phyloP scores from a whole-genome alignment of 2,797 vertebrate genomes.

The Kryptopterus vitreolus region DNA sequence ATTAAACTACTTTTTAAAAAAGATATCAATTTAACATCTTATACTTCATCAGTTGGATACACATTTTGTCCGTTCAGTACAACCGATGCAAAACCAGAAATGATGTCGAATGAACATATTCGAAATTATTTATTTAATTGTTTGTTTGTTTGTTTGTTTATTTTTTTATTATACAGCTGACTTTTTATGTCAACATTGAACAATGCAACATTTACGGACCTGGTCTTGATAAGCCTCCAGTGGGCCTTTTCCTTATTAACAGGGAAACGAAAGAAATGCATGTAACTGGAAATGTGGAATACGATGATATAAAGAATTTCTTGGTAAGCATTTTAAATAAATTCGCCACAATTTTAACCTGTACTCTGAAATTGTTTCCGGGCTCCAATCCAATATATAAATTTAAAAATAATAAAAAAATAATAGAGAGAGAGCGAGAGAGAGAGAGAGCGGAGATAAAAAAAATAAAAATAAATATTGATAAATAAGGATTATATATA shows the following conservation, averaged over 20 bases:
- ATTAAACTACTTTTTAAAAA: too few species aligned
- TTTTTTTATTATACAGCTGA: constrained; percentile 19
- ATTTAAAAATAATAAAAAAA: too few species aligned
- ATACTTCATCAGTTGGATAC: background rate
- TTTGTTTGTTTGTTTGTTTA: too few species aligned
- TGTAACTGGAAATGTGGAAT: constrained; percentile 19
- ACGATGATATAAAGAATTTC: constrained; percentile 13
- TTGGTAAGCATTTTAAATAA: constrained; percentile 12
- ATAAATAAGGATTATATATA: too few species aligned
- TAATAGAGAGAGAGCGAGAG: too few species aligned
- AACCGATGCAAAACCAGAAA: background rate
- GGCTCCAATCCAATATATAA: too few species aligned
- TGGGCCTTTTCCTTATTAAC: constrained; percentile 10
- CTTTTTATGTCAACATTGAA: background rate
- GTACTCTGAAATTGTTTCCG: too few species aligned
- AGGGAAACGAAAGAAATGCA: background rate
- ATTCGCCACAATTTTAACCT: too few species aligned
- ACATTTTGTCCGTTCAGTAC: background rate
- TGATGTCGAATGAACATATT: background rate
- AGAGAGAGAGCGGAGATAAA: too few species aligned
- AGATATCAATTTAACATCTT: too few species aligned
- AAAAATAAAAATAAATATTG: too few species aligned
- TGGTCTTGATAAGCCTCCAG: constrained; percentile 22
- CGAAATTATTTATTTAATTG: background rate
- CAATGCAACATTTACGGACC: constrained; percentile 9